A percentile compares a stretch with the other conserved stretches of the same genome.
phyloP scores from a whole-genome alignment of 2,888 invertebrate species.

The Coleophora deauratella region DNA sequence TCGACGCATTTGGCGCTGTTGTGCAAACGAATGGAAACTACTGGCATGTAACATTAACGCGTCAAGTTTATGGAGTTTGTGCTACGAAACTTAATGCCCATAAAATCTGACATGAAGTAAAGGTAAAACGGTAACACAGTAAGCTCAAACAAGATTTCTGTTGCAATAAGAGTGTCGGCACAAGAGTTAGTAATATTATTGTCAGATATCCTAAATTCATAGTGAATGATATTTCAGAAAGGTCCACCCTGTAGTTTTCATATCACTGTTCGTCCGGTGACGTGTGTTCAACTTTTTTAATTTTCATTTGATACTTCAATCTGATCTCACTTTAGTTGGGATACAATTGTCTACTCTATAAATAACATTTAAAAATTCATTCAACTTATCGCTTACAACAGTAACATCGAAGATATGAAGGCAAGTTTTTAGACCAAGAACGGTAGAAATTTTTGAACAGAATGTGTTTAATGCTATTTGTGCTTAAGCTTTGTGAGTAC shows the following conservation, averaged over 20 bases:
- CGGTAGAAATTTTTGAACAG: too few species aligned
- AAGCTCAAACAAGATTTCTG: slow-evolving; percentile 13
- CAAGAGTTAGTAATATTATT: slow-evolving; percentile 58
- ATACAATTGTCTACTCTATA: too few species aligned
- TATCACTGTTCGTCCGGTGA: slow-evolving; percentile 36
- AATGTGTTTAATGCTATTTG: slow-evolving; percentile 28
- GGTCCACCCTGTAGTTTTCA: slow-evolving; percentile 53
- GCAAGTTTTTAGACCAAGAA: slow-evolving; percentile 23
- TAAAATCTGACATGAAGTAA: background rate
- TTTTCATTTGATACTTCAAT: slow-evolving; percentile 17
- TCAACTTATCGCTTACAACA: slow-evolving; percentile 22
- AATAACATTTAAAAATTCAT: slow-evolving; percentile 13
- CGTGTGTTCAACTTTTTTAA: slow-evolving; percentile 13
- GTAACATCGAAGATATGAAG: slow-evolving; percentile 28
- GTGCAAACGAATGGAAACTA: too few species aligned
- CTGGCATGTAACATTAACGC: background rate
- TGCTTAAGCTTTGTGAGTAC: slow-evolving; percentile 29
- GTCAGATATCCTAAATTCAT: slow-evolving; percentile 65
- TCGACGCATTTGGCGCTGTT: too few species aligned
- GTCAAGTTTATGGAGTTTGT: background rate
- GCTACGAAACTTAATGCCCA: slow-evolving; percentile 1
- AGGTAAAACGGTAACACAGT: background rate
- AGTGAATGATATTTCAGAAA: slow-evolving; percentile 42
- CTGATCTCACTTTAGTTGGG: slow-evolving; percentile 23
- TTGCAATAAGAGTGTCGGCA: slow-evolving; percentile 26